Base-by-base conservation (phyloP, 2,888 invertebrate genomes). In the Drosophila mimica region DNA sequence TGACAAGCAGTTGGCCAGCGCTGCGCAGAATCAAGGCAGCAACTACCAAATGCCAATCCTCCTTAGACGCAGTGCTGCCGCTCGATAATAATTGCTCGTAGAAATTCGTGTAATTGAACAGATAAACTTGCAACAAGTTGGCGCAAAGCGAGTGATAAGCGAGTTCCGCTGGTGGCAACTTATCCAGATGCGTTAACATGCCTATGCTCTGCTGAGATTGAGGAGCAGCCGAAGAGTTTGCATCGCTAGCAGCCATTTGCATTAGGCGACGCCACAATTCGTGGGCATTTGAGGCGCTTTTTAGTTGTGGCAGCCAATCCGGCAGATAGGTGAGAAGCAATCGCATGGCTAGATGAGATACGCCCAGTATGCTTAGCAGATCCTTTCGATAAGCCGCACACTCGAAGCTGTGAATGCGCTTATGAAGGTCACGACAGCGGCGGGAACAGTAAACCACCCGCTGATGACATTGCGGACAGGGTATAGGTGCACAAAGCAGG, bases 291-390 rank as follows among this genome's bases (percentile, higher is more conserved):
- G 57, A 49, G 28, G 62, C 54, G 0, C 48, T n/a, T 1, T 40
- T 49, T 3, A 91, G 15, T 2, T 72, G 93, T 67, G 95, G 94
- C 92, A 96, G 95, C 90, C 84, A 57, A 1, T 67, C 34, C 0
- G 89, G 82, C 52, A 92, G 89, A 28, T 93, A 93, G 89, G 95
- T 94, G 11, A 97, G 91, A 31, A 97, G 93, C 46, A 84, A 1
- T 3, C 88, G 85, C 52, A 89, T 8, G 0, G 85, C 89, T 40
- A 89, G 3, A 96, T 95, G 91, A 94, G 94, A 89, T 97, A 93
- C n/a, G 96, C 97, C 67, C 97, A 94, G 92, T 97, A 97, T 0
- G 95, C 96, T 94, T 91, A 96, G 95, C 15, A 97, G 93, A 48
- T 94, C 93, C 13, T 94, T 93, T 80, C 94, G 94, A 75, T 95